Percentiles rank a stretch among this genome's conserved stretches.
Conservation (phyloP, 1,140 invertebrate genomes). For the Dinoponera quadriceps region DNA sequence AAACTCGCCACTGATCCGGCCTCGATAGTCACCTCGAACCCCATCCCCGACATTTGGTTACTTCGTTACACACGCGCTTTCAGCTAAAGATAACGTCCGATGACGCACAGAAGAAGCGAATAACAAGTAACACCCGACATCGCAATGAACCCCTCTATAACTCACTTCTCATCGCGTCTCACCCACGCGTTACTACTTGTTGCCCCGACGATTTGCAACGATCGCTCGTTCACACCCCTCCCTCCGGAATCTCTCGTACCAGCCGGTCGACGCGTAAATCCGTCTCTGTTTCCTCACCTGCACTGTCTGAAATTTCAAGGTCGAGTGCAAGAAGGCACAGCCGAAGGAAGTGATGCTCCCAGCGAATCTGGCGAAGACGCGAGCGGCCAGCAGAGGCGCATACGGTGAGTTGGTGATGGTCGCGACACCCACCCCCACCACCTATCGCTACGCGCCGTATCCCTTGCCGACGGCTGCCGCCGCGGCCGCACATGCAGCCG, state of each 20-base stretch:
- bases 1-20: neutral
- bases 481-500: constrained; percentile 81
- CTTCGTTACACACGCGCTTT: neutral
- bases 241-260: neutral
- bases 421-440: constrained; percentile 86
- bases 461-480: constrained; percentile 84
- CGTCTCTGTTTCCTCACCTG: constrained; percentile 24
- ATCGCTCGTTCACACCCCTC: neutral
- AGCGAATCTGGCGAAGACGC: constrained; percentile 96
- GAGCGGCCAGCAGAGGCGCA: constrained; percentile 95
- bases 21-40: neutral
- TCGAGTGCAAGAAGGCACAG: constrained; percentile 99
- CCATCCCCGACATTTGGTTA: neutral
- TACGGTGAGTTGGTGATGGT: constrained; percentile 98
- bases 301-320: constrained; percentile 88
- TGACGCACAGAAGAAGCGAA: neutral
- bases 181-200: neutral
- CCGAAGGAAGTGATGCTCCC: constrained; percentile 99
- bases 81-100: neutral
- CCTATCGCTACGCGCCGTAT: constrained; percentile 89
- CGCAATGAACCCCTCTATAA: neutral
- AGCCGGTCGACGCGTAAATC: neutral
- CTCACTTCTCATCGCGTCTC: neutral
- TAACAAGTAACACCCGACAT: neutral
- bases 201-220: neutral